A percentile compares a stretch with the other conserved stretches of the same genome.
phyloP scores from a whole-genome alignment of 2,888 invertebrate genomes.

The Noctua fimbriata region DNA sequence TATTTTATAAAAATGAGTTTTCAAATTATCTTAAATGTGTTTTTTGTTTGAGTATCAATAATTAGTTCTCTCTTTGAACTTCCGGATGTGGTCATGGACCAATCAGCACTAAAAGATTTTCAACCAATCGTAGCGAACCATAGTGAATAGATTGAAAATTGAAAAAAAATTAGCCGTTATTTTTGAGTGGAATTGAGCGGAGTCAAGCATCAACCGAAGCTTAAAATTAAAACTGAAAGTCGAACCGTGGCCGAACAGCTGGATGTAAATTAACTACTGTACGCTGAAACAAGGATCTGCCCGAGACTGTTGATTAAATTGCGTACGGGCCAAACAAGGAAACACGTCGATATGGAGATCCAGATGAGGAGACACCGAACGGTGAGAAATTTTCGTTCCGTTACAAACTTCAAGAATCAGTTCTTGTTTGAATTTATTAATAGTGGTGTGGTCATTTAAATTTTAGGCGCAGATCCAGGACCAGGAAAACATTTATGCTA shows the following conservation, averaged over 20 bases:
- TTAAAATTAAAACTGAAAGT: neutral
- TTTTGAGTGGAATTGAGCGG: conserved; percentile 48
- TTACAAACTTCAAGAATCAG: conserved; percentile 1
- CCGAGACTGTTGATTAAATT: conserved; percentile 18
- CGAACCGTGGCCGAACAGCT: conserved; percentile 17
- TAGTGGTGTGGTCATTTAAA: conserved; percentile 17
- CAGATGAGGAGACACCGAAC: conserved; percentile 79
- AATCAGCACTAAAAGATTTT: conserved; percentile 34
- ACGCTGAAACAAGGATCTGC: conserved; percentile 37
- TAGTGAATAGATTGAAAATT: conserved; percentile 33
- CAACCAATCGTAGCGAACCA: conserved; percentile 51
- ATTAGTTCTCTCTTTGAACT: neutral
- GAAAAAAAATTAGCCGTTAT: conserved; percentile 55
- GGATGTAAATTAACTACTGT: conserved; percentile 44
- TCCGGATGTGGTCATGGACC: conserved; percentile 19
- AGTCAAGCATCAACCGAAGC: conserved; percentile 27
- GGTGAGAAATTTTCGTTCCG: conserved; percentile 69
- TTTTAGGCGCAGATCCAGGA: conserved; percentile 80
- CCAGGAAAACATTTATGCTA: conserved; percentile 82
- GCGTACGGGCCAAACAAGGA: conserved; percentile 17
- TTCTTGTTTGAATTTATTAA: conserved; percentile 7
- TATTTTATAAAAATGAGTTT: accelerated
- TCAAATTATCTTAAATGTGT: accelerated
- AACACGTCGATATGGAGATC: conserved; percentile 76
- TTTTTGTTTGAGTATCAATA: accelerated